Evolutionary conservation across 2,888 invertebrate genomes (phyloP).

Genomic region (Lasioglossum marginatum): DNA sequence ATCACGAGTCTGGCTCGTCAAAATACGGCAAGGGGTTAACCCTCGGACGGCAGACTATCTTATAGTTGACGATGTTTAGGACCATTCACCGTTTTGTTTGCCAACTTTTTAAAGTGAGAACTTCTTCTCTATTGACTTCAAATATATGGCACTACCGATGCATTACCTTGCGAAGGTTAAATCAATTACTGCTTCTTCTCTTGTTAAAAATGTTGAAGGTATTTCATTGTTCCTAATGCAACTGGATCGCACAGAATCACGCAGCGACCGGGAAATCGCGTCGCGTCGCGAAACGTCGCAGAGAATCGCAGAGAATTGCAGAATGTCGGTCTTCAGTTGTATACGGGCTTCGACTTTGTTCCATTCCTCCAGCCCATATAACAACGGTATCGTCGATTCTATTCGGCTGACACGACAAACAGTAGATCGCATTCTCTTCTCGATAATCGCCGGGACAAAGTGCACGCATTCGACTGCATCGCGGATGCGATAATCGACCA

Average conservation of each 20-base stretch:
- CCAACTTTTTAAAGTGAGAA: no score
- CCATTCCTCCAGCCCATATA: constrained; percentile 40
- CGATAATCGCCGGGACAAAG: constrained; percentile 58
- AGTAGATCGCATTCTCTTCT: constrained; percentile 41
- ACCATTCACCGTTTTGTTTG: background rate
- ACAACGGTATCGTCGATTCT: constrained; percentile 61
- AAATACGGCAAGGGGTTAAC: background rate
- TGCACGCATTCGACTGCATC: constrained; percentile 49
- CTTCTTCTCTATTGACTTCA: no score
- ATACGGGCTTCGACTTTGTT: constrained; percentile 52
- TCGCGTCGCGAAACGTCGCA: background rate
- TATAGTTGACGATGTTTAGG: background rate
- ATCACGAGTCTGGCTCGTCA: no score
- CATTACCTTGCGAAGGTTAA: no score
- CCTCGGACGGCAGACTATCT: background rate
- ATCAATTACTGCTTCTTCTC: no score
- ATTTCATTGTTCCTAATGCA: no score
- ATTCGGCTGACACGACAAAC: constrained; percentile 53
- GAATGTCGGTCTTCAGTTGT: background rate
- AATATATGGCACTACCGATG: no score
- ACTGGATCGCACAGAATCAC: no score
- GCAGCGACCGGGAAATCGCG: no score
- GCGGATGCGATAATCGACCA: constrained; percentile 34
- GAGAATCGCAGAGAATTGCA: background rate
- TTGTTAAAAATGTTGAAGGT: no score